Evolutionary conservation across 2,113 vertebrate genomes (phyloP), one percentile per base, ranked within the genome.

Genomic region (Apistogramma diplotaenia): DNA sequence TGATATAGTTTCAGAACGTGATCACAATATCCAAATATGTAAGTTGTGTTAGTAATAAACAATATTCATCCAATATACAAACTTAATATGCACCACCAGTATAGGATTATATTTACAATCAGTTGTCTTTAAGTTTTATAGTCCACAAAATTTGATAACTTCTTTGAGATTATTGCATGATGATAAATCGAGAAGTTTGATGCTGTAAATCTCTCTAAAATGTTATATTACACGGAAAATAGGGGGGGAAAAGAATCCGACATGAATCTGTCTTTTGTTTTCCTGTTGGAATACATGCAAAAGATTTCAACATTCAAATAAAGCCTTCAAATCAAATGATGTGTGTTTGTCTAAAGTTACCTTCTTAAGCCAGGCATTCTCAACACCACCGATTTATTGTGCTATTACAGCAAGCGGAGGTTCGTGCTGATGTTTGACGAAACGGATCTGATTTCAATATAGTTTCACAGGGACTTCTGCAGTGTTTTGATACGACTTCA

Each of bases 371-470:
- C 37, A 62, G 59, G 27, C 37, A 19, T 65, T 79, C 59, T 72
- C 21, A 74, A 49, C 35, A 55, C 81, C 12, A 60, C 59, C 71
- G 61, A 82, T 85, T 88, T 84, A 91, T 91, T 92, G 74, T 59
- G 60, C 67, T 75, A 78, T 85, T 85, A 71, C 25, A 80, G 76
- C 72, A 71, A 85, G 81, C 83, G 87, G 59, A 84, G 62, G 33
- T 76, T 76, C 77, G 65, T 51, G 83, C 81, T 80, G 56, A 87
- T 89, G 90, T 91, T 87, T 92, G 82, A 83, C 78, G 1, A 76
- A 86, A 84, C 77, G 59, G 90, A 81, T 91, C 61, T 83, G 75
- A 89, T 94, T 93, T 93, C 89, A 86, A 71, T 54, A 49, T 4
- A 43, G 83, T 77, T 91, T 89, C 62, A 75, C 46, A 57, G 81